Evolutionary conservation across 2,888 invertebrate species (phyloP), one percentile per base, ranked within the genome.

Genomic region (Drosophila limbata): DNA sequence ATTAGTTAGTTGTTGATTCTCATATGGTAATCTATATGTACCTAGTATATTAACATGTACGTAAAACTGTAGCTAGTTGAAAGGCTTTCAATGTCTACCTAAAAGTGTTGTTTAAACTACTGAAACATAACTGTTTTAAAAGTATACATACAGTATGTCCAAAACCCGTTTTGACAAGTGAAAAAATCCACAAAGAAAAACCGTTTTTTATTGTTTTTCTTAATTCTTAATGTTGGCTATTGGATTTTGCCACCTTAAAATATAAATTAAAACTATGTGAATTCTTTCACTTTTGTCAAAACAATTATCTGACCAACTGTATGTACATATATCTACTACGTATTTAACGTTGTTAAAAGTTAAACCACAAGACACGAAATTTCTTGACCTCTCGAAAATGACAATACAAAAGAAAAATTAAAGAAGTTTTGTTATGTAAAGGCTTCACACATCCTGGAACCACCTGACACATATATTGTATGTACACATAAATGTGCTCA

Each of bases 321-420:
- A 31, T 62, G 13, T 60, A 53, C 28, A 42, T 17, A 33, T 31
- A 39, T 11, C 37, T 42, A 42, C 9, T 61, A 60, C 52, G 25
- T 53, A 59, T 72, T 51, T 73, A 69, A 28, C 8, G 47, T 65
- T 40, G 40, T 45, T 67, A 69, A 75, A 75, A 51, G 61, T 67
- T 65, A 39, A 47, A 68, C 48, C 71, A 44, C 68, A 80, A 64
- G 61, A 71, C 77, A 73, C 56, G 25, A 70, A 77, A 74, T 68
- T 59, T 73, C 64, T 73, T 61, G 61, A 86, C 83, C 84, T 86
- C 87, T 86, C 19, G 44, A 79, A 81, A 69, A 87, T 84, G 83
- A 84, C 83, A 84, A 84, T 84, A 84, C 86, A 44, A 73, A 59
- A 37, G 71, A 59, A 37, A 57, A 61, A 31, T 15, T 17, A 47